Percentiles rank a stretch among this genome's conserved stretches.
Conservation (phyloP, 2,113 vertebrate species). For the Stigmatopora nigra region DNA sequence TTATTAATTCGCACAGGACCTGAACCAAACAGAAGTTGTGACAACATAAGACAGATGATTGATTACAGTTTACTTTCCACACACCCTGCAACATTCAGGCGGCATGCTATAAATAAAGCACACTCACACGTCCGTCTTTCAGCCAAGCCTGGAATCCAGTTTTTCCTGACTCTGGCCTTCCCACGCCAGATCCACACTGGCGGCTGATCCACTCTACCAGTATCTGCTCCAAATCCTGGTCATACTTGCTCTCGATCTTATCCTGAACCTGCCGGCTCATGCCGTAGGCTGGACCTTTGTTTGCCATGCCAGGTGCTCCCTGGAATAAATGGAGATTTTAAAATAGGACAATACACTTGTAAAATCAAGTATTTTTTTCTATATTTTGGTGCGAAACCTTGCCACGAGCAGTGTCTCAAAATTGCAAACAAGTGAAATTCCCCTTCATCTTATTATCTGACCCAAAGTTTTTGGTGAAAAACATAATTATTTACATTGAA, state of each 20-base stretch:
- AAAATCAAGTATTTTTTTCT: not conserved
- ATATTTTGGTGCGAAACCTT: not conserved
- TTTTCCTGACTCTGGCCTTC: slow-evolving; percentile 79
- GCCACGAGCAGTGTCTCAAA: not conserved
- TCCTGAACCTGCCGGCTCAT: slow-evolving; percentile 91
- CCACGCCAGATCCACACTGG: slow-evolving; percentile 78
- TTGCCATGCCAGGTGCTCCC: slow-evolving; percentile 79
- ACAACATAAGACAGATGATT: not conserved
- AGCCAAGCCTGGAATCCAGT: slow-evolving; percentile 93
- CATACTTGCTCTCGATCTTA: slow-evolving; percentile 97
- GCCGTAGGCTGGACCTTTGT: slow-evolving; percentile 92
- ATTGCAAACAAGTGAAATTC: not conserved
- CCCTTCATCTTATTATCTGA: not conserved
- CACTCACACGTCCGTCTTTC: slow-evolving; percentile 90
- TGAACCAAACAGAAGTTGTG: slow-evolving; percentile 41
- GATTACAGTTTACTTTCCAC: not conserved
- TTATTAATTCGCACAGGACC: slow-evolving; percentile 85
- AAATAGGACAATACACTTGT: not conserved
- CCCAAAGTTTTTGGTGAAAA: not conserved
- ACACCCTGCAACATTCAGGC: not conserved
- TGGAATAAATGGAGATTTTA: slow-evolving; percentile 6
- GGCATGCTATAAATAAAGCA: not conserved
- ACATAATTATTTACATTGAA: not conserved
- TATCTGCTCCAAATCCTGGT: slow-evolving; percentile 84
- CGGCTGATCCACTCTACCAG: slow-evolving; percentile 87